Evolutionary conservation across 2,113 vertebrate genomes (phyloP).

Genomic region (Rhinichthys klamathensis): DNA sequence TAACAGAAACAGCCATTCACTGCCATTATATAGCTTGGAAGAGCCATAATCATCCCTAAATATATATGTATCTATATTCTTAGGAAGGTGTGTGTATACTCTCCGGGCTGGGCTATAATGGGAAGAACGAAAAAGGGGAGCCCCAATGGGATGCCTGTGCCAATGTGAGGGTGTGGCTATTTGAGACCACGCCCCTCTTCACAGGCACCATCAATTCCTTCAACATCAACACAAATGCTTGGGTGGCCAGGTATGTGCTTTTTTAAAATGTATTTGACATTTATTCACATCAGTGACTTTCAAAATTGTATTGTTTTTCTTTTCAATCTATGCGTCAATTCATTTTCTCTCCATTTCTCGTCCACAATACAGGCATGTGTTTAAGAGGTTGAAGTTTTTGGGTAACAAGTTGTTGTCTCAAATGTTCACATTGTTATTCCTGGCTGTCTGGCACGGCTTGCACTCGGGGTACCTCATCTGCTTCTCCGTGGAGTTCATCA

Average conservation of each 20-base stretch:
- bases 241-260: constrained; percentile 89
- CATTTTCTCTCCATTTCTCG: not conserved
- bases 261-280: not conserved
- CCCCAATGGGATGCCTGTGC: constrained; percentile 90
- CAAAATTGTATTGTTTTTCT: not conserved
- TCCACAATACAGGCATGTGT: constrained; percentile 82
- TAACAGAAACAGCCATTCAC: no score
- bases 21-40: no score
- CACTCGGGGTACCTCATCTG: constrained; percentile 96
- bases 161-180: constrained; percentile 95
- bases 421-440: constrained; percentile 84
- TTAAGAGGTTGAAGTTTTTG: constrained; percentile 92
- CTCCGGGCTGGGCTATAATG: constrained; percentile 88
- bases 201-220: constrained; percentile 92
- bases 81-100: constrained; percentile 97
- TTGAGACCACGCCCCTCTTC: constrained; percentile 93
- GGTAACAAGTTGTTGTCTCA: constrained; percentile 92
- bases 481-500: constrained; percentile 96
- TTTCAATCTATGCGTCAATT: not conserved
- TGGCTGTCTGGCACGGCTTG: constrained; percentile 93
- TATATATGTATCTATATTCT: not conserved
- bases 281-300: not conserved
- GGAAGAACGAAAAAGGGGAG: constrained; percentile 72
- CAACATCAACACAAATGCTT: constrained; percentile 96
- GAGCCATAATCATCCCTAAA: no score